Base-by-base conservation (phyloP, 2,797 vertebrate species). In the Vespertilio murinus region DNA sequence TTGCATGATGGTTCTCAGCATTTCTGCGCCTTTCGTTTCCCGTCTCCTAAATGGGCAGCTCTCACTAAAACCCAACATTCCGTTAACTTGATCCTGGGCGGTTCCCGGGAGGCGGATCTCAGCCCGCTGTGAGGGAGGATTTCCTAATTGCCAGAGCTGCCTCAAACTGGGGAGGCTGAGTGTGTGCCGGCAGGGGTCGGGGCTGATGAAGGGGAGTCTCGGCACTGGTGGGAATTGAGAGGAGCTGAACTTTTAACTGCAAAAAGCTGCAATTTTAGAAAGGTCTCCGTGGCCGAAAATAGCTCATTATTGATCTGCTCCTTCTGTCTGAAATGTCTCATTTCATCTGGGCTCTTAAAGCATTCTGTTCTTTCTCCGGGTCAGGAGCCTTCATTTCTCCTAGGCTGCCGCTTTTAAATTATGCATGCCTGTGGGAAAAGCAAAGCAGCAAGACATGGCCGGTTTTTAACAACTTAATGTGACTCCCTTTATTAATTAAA, bases 281-380 rank as follows among this genome's bases (percentile, higher is more conserved):
- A 59, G 64, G 71, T 93, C 86, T 83, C 35, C 33, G 1, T 80
- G 33, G 30, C 83, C 80, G 64, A 64, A 78, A 96, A 94, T 94
- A 97, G 61, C 79, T 88, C 81, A 61, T 87, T 90, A 95, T 87
- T 84, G 86, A 95, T 97, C 86, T 91, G 45, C 4, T 80, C 54
- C 56, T 83, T 85, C 79, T 71, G 83, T 71, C 88, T 96, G 82
- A 89, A 83, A 49, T 69, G 73, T 92, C 74, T 54, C 22, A 33
- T 94, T 95, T 88, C 79, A 82, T 93, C 52, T 71, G 80, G 54
- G 40, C 61, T 87, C 94, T 89, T 88, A 49, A 87, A 86, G 74
- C 59, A 45, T 80, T 83, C 59, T 92, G 20, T 56, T 92, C 78
- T 88, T 81, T 86, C 74, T 93, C 49, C 88, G 40, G 40, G 23